phyloP scores from a whole-genome alignment of 2,113 vertebrate genomes.

The Fregata magnificens region DNA sequence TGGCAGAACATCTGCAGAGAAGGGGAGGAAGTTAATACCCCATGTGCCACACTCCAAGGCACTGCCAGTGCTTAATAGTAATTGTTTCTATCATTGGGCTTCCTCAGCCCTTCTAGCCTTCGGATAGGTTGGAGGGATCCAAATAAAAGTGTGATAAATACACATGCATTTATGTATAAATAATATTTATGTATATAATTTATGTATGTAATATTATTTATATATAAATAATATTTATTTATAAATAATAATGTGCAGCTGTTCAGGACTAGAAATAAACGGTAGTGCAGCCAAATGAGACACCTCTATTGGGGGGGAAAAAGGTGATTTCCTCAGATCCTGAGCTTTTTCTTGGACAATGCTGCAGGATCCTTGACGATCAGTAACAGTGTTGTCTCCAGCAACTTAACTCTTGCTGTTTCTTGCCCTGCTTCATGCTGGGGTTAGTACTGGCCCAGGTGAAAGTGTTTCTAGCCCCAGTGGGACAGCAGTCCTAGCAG shows the following conservation, averaged over 20 bases:
- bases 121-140: not conserved
- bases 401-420: not conserved
- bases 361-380: not conserved
- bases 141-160: not conserved
- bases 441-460: not conserved
- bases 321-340: not conserved
- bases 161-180: too few species aligned
- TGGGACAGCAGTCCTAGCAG: not conserved
- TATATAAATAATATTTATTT: too few species aligned
- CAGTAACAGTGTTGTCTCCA: not conserved
- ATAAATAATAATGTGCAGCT: not conserved
- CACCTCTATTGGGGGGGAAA: not conserved
- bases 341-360: not conserved
- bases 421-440: not conserved
- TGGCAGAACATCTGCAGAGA: constrained; percentile 14
- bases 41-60: not conserved
- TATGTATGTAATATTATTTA: too few species aligned
- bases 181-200: too few species aligned
- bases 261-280: not conserved
- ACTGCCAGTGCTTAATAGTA: not conserved
- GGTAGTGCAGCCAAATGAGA: not conserved
- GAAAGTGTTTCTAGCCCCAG: not conserved
- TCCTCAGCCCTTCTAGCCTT: not conserved
- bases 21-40: not conserved
- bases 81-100: not conserved